phyloP scores from a whole-genome alignment of 2,888 invertebrate species.

The Abrostola tripartita region DNA sequence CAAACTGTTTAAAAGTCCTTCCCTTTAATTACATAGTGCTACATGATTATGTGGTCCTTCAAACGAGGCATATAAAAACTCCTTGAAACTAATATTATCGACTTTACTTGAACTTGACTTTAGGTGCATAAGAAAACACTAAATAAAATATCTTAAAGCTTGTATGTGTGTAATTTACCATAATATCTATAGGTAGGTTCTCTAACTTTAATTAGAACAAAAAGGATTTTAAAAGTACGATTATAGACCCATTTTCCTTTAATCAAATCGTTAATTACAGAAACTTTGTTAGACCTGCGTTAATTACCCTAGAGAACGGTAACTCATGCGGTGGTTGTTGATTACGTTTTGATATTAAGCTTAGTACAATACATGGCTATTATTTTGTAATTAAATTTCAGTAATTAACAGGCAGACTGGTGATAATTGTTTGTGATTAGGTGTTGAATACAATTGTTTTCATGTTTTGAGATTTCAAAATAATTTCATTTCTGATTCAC shows the following conservation, averaged over 20 bases:
- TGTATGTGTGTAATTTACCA: no score
- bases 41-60: no score
- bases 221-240: not conserved
- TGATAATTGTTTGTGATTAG: slow-evolving; percentile 1
- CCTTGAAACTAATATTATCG: no score
- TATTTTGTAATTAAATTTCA: slow-evolving; percentile 28
- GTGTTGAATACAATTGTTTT: not conserved
- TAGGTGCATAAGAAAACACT: no score
- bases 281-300: slow-evolving; percentile 10
- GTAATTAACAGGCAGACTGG: slow-evolving; percentile 5
- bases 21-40: no score
- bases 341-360: slow-evolving; percentile 45
- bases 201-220: not conserved
- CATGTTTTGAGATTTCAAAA: not conserved
- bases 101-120: no score
- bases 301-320: slow-evolving; percentile 26
- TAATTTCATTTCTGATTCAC: no score
- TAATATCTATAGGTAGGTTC: no score
- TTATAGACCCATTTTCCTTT: not conserved
- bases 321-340: slow-evolving; percentile 28
- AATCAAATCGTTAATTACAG: slow-evolving; percentile 7
- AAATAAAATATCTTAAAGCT: no score
- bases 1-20: no score
- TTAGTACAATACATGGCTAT: slow-evolving; percentile 24
- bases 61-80: no score